Conservation (phyloP, 30 jellyfish, hydroid and myxozoan species). For the Rhopilema esculentum region DNA sequence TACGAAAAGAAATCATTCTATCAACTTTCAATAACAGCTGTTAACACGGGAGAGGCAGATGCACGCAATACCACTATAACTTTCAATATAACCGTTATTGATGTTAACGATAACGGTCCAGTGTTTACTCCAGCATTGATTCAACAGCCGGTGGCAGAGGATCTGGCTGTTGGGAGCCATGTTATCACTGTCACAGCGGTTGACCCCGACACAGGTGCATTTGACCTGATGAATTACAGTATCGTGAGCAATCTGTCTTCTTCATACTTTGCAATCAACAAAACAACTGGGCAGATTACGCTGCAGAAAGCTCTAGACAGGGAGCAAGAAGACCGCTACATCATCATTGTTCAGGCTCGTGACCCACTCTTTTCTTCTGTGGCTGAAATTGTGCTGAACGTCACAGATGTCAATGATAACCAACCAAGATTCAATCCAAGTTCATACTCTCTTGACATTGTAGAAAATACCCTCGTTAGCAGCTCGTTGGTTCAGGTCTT, state of each 20-base stretch:
- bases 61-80: constrained; percentile 64
- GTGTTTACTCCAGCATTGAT: constrained; percentile 53
- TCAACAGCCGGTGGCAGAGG: constrained; percentile 74
- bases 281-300: constrained; percentile 80
- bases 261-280: constrained; percentile 62
- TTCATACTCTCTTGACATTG: constrained; percentile 57
- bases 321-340: constrained; percentile 80
- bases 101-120: constrained; percentile 91
- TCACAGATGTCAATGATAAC: constrained; percentile 95
- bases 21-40: constrained; percentile 74
- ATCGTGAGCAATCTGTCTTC: constrained; percentile 76
- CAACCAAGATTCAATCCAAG: constrained; percentile 73
- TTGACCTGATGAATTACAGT: constrained; percentile 81
- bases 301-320: constrained; percentile 76
- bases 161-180: constrained; percentile 69
- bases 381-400: constrained; percentile 81
- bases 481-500: constrained; percentile 73
- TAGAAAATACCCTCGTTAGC: constrained; percentile 77
- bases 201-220: constrained; percentile 79
- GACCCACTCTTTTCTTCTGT: constrained; percentile 71
- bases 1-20: constrained; percentile 68
- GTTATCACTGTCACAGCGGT: constrained; percentile 48
- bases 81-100: constrained; percentile 73
- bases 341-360: constrained; percentile 74
- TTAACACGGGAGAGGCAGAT: constrained; percentile 85